Base-by-base conservation (phyloP, 2,888 invertebrate genomes). In the Augiades crinisus region DNA sequence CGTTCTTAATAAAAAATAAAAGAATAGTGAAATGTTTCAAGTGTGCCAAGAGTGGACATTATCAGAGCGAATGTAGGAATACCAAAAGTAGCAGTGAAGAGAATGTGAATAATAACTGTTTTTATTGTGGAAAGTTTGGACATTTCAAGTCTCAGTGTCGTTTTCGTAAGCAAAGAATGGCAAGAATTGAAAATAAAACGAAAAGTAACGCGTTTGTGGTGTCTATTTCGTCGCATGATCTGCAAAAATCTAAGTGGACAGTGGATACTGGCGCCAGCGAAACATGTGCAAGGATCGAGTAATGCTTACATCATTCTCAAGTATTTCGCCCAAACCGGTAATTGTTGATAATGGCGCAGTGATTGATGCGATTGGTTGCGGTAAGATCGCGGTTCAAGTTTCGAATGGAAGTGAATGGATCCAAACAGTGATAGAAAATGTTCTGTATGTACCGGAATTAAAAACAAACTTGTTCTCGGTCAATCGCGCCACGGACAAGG, bases 251-350 rank as follows among this genome's bases (percentile, higher is more conserved):
- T 8, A 13, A 54, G 24, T 66, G 62, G 61, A 7, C 61, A 19
- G 56, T 64, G 17, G 65, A 63, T 31, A 36, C 63, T 0, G 63
- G 64, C 6, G 60, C 64, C 1, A 61, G 60, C 17, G 49, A 62
- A 19, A 63, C 40, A 62, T 62, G 61, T 65, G 64, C 16, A 10
- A 55, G 13, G 56, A 65, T 54, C 27, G 37, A 0, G 6, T 21
- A 13, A 10, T 65, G 4, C 61, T 64, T 41, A 40, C 37, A 1
- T 47, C 52, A 37, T 61, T 37, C 13, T 21, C 47, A 3, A 21
- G 2, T 3, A 5, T 43, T 14, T 12, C 22, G 2, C n/a, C 54
- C 1, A 60, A 59, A 40, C 34, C 38, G 0, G 63, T 64, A 1
- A 58, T 53, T 1, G 44, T 65, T 2, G 61, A 63, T 7, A 58